Percentiles rank a stretch among this genome's conserved stretches.
Conservation (phyloP, 2,888 invertebrate species). For the Drosophila borealis region DNA sequence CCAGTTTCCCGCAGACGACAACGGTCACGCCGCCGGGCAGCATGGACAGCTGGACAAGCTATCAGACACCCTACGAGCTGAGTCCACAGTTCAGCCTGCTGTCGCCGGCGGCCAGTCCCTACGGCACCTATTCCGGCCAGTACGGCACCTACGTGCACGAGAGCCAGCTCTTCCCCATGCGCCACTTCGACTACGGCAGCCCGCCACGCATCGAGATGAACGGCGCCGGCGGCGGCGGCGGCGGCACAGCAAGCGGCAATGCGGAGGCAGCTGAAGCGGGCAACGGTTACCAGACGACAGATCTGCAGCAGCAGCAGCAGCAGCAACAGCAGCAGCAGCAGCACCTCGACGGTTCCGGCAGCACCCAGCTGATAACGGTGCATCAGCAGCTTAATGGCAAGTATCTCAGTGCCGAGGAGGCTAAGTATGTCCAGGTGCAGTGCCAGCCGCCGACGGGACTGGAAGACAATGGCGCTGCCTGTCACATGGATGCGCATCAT, state of each 20-base stretch:
- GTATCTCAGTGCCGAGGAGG: slow-evolving; percentile 82
- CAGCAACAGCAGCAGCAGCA: slow-evolving; percentile 41
- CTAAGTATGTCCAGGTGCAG: slow-evolving; percentile 82
- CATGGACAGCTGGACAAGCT: slow-evolving; percentile 91
- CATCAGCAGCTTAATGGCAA: slow-evolving; percentile 81
- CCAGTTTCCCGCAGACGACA: slow-evolving; percentile 88
- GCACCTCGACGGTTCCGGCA: slow-evolving; percentile 40
- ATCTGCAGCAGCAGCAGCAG: slow-evolving; percentile 54
- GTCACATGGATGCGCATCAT: slow-evolving; percentile 79
- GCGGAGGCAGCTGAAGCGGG: slow-evolving; percentile 86
- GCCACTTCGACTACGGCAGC: slow-evolving; percentile 85
- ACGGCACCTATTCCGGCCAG: slow-evolving; percentile 88
- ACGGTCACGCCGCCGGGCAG: slow-evolving; percentile 87
- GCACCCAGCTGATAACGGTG: slow-evolving; percentile 69
- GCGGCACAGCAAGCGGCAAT: slow-evolving; percentile 82
- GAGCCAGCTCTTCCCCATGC: slow-evolving; percentile 89
- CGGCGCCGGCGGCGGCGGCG: slow-evolving; percentile 75
- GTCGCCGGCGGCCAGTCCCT: slow-evolving; percentile 89
- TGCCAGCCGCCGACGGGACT: slow-evolving; percentile 73
- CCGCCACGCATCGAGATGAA: slow-evolving; percentile 84
- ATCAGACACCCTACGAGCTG: slow-evolving; percentile 91
- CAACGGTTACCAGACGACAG: slow-evolving; percentile 72
- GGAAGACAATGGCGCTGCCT: slow-evolving; percentile 73
- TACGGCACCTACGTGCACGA: slow-evolving; percentile 90
- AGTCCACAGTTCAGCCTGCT: slow-evolving; percentile 91